Evolutionary conservation across 2,797 vertebrate species (phyloP).

Genomic region (Malurus leucopterus): DNA sequence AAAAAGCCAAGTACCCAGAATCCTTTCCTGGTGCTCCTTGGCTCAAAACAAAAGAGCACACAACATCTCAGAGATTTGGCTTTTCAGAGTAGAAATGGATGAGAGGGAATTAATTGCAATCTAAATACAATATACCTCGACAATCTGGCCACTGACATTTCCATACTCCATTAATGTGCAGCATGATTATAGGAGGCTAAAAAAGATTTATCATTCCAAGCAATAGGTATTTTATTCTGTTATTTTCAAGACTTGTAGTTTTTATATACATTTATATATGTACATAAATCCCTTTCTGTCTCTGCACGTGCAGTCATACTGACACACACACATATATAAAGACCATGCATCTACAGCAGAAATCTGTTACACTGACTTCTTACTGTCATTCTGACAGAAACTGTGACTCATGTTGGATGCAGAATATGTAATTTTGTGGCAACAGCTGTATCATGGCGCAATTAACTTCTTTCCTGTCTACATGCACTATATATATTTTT

Average conservation of each 20-base stretch:
- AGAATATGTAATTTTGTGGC: conserved; percentile 13
- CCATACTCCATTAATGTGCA: neutral
- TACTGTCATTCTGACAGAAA: neutral
- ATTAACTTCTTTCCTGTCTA: neutral
- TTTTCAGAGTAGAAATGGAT: neutral
- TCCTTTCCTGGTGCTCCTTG: neutral
- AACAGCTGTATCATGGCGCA: neutral
- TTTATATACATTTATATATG: neutral
- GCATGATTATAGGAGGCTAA: neutral
- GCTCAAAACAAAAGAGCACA: neutral
- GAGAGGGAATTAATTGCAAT: neutral
- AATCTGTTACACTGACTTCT: neutral
- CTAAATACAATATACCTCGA: neutral
- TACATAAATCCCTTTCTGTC: neutral
- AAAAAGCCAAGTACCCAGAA: neutral
- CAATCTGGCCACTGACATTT: neutral
- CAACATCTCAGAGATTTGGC: neutral
- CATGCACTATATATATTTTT: neutral
- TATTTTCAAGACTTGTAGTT: neutral
- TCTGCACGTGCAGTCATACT: neutral
- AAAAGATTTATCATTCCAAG: neutral
- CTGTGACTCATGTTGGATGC: neutral
- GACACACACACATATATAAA: neutral
- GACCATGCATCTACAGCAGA: neutral
- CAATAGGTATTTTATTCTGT: neutral